Percentiles rank a stretch among this genome's conserved stretches.
phyloP scores from a whole-genome alignment of 2,888 invertebrate species.

The Thelaira solivaga region DNA sequence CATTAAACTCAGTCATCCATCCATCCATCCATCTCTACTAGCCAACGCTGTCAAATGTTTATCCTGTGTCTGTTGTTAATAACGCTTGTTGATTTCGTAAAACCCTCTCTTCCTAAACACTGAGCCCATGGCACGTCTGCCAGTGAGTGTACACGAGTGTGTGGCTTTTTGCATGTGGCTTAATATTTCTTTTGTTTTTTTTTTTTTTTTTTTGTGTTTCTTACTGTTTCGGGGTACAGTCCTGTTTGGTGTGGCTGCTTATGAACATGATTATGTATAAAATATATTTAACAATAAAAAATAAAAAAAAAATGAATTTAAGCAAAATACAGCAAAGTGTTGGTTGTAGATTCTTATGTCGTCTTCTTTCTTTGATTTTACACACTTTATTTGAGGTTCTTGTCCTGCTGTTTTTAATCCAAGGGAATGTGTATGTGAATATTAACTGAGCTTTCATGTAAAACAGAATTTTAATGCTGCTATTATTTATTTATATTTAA shows the following conservation, averaged over 20 bases:
- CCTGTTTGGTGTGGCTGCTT: conserved; percentile 28
- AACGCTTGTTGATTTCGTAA: conserved; percentile 56
- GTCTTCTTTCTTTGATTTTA: conserved; percentile 12
- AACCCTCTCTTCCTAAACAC: not conserved
- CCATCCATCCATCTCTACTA: conserved; percentile 19
- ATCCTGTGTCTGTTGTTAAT: conserved; percentile 53
- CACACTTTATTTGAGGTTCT: not conserved
- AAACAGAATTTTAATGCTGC: too few species aligned
- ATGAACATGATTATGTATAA: not conserved
- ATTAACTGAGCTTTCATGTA: too few species aligned
- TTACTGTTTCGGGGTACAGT: conserved; percentile 39
- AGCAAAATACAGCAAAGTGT: too few species aligned
- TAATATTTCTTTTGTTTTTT: conserved; percentile 8
- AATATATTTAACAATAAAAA: conserved; percentile 15
- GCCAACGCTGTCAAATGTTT: conserved; percentile 38
- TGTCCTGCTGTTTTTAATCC: too few species aligned
- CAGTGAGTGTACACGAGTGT: too few species aligned
- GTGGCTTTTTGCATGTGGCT: not conserved
- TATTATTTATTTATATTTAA: too few species aligned
- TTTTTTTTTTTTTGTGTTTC: not conserved
- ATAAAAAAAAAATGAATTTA: too few species aligned
- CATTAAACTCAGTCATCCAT: conserved; percentile 3
- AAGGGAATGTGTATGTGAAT: too few species aligned
- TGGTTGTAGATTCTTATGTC: conserved; percentile 23
- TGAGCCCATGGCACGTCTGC: too few species aligned